Base-by-base conservation (phyloP, 2,797 vertebrate genomes). In the Apogon talboti region DNA sequence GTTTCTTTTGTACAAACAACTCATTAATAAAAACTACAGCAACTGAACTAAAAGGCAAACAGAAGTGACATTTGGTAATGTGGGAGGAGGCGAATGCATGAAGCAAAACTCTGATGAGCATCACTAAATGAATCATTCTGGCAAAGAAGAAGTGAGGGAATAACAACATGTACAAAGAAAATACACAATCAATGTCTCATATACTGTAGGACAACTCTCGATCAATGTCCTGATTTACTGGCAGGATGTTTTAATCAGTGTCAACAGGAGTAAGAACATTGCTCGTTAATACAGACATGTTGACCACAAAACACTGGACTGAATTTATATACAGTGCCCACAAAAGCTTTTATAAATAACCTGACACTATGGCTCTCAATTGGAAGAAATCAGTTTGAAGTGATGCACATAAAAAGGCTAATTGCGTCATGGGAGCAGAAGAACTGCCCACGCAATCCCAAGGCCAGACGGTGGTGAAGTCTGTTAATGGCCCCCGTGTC, bases 341-440 rank as follows among this genome's bases (percentile, higher is more conserved):
- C 61, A 78, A 72, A 70, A 49, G 24, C 46, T 59, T 70, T 79
- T 50, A 77, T 52, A 67, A 77, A 85, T 51, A 86, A 45, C 37
- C 24, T 35, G 58, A 83, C 69, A 74, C 76, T 66, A 54, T 57
- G 66, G 73, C 60, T 75, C 68, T 79, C 33, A 13, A 42, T 47
- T 74, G 71, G 71, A 74, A 85, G 71, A 71, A 74, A 89, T 86
- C 66, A 72, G 75, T 61, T 68, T 83, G 54, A 69, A 87, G 70
- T 79, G 85, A 88, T 78, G 81, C 80, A 70, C 73, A 87, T 58
- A 82, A 82, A 84, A 88, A 82, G 79, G 38, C 80, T 86, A 82
- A 90, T 82, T 89, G 86, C 89, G 83, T 94, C 89, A 93, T 80
- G 70, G 84, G 72, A 88, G 82, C 80, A 86, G 82, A 88, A 89